phyloP scores from a whole-genome alignment of 92 coral and sea anemone genomes.

The Ricordea florida region DNA sequence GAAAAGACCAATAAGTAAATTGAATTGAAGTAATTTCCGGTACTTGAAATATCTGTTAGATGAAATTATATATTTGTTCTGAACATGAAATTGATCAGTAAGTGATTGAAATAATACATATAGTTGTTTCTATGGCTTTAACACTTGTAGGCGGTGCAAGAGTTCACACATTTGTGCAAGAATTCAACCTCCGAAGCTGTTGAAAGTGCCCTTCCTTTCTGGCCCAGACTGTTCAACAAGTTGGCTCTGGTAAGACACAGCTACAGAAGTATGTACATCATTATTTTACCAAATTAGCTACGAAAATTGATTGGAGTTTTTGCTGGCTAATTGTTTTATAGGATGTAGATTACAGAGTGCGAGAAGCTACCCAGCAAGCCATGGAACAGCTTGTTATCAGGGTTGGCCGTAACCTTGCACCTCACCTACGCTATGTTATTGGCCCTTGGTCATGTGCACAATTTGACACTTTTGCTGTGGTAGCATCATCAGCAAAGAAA shows the following conservation, averaged over 20 bases:
- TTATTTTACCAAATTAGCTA: neutral
- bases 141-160: slow-evolving; percentile 85
- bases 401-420: slow-evolving; percentile 93
- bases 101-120: neutral
- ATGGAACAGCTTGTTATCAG: slow-evolving; percentile 87
- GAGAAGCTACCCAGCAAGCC: slow-evolving; percentile 96
- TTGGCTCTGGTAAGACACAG: slow-evolving; percentile 77
- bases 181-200: slow-evolving; percentile 73
- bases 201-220: slow-evolving; percentile 85
- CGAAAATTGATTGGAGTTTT: neutral
- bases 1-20: too few species aligned
- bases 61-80: too few species aligned
- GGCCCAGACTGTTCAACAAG: slow-evolving; percentile 96
- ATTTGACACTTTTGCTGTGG: slow-evolving; percentile 86
- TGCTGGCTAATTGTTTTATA: neutral
- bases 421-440: slow-evolving; percentile 85
- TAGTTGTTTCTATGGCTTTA: neutral
- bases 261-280: neutral
- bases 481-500: slow-evolving; percentile 84
- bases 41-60: too few species aligned
- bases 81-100: too few species aligned
- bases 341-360: slow-evolving; percentile 91
- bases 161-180: slow-evolving; percentile 92
- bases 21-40: too few species aligned
- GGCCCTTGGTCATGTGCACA: slow-evolving; percentile 95